Evolutionary conservation across 2,888 invertebrate genomes (phyloP), one percentile per base, ranked within the genome.

Genomic region (Isotomurus palustris): DNA sequence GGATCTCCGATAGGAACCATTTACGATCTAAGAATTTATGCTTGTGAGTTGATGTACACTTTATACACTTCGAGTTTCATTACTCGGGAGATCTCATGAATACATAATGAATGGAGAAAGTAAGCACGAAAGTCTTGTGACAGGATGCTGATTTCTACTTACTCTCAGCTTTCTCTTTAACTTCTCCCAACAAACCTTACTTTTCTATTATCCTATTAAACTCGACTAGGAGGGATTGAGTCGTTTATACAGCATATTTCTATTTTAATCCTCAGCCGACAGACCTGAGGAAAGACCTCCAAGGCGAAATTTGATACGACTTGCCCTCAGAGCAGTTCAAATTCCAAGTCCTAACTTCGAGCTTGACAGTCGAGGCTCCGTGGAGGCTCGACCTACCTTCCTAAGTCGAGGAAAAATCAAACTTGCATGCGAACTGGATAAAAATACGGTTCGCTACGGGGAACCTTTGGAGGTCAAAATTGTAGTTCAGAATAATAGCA

Each of bases 1-100:
- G 92, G 92, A 0, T 89, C 91, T 1, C 91, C 91, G 0, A 91
- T 92, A 50, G 92, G 92, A 10, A 91, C 91, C 48, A 91, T 90
- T 55, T 92, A 92, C 73, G 91, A 92, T 73, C 84, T 92, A 47
- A 81, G 89, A 72, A 88, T 88, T 66, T 91, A 86, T 74, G 84
- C 88, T 59, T 90, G 91, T 90, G 78, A 83, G 83, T 77, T 50
- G 41, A 40, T 47, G 19, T 43, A 24, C 22, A n/a, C n/a, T n/a
- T n/a, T n/a, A n/a, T n/a, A n/a, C n/a, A n/a, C n/a, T n/a, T n/a
- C n/a, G n/a, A n/a, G n/a, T n/a, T n/a, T n/a, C n/a, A n/a, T n/a
- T n/a, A n/a, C n/a, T n/a, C n/a, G n/a, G n/a, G n/a, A n/a, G n/a
- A n/a, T n/a, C n/a, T n/a, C n/a, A n/a, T n/a, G n/a, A n/a, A n/a